Percentiles rank a stretch among this genome's conserved stretches.
Conservation (phyloP, 2,113 vertebrate species). For the Zootoca vivipara region DNA sequence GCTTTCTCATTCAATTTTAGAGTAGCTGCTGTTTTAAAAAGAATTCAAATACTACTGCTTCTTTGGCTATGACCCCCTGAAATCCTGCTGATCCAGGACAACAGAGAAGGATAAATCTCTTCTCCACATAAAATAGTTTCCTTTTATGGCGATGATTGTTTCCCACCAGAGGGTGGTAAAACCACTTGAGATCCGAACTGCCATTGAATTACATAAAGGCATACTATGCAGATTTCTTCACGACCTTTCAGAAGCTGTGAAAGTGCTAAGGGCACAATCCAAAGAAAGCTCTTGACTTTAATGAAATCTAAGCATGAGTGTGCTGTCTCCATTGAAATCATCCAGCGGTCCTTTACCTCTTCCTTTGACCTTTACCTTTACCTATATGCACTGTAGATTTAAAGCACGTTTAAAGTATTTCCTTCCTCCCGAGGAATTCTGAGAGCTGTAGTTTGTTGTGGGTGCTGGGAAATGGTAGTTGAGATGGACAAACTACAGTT, state of each 20-base stretch:
- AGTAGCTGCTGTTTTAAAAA: not conserved
- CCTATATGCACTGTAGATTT: too few species aligned
- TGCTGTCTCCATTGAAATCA: too few species aligned
- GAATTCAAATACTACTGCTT: not conserved
- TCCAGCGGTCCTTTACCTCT: too few species aligned
- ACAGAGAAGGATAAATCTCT: not conserved
- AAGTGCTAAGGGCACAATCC: too few species aligned
- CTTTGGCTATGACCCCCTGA: not conserved
- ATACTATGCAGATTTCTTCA: not conserved
- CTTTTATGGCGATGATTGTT: not conserved
- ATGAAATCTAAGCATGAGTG: too few species aligned
- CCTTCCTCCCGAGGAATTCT: too few species aligned
- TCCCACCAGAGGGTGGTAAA: constrained; percentile 54
- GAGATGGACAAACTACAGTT: too few species aligned
- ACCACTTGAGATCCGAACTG: not conserved
- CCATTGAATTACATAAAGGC: not conserved
- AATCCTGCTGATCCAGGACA: accelerated
- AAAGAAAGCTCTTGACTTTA: not conserved
- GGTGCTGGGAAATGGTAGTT: too few species aligned
- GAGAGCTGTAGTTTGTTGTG: too few species aligned
- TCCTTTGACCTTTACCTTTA: too few species aligned
- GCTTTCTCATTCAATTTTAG: not conserved
- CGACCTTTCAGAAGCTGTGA: not conserved
- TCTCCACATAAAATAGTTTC: not conserved
- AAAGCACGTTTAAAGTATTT: too few species aligned